Percentiles rank a stretch among this genome's conserved stretches.
Conservation (phyloP, 2,797 vertebrate genomes). For the Notamacropus eugenii region DNA sequence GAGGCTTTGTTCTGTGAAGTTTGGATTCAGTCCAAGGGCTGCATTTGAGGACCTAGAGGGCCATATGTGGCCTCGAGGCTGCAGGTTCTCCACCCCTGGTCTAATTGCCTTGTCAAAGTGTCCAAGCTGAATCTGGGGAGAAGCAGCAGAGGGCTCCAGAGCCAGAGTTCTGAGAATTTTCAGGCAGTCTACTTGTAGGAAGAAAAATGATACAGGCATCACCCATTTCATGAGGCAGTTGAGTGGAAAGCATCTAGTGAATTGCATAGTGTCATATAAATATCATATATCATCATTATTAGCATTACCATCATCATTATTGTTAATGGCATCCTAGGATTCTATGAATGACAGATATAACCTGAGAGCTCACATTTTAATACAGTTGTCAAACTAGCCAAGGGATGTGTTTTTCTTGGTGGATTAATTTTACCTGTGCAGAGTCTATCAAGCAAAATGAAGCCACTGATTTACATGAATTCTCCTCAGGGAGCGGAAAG, state of each 20-base stretch:
- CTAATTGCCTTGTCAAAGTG: not conserved
- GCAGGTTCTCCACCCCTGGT: not conserved
- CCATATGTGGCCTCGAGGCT: no score
- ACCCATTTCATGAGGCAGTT: not conserved
- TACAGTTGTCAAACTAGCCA: not conserved
- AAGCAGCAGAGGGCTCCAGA: not conserved
- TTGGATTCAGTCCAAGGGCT: no score
- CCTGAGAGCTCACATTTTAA: not conserved
- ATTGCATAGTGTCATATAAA: not conserved
- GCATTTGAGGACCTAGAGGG: no score
- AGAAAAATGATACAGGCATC: not conserved
- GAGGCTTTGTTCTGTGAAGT: no score
- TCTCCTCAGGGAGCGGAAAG: conserved; percentile 14
- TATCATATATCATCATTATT: not conserved
- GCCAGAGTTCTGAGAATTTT: not conserved
- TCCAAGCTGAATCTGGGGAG: not conserved
- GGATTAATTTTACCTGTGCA: conserved; percentile 41
- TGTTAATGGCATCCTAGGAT: not conserved
- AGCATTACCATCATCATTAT: not conserved
- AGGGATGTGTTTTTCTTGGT: not conserved
- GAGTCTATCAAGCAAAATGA: conserved; percentile 27
- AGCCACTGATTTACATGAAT: conserved; percentile 17
- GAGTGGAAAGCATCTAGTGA: not conserved
- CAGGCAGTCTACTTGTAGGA: not conserved
- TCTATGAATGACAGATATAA: not conserved